A percentile compares a stretch with the other conserved stretches of the same genome.
Evolutionary conservation across 2,888 invertebrate genomes (phyloP).

Genomic region (Dendrolimus pini): DNA sequence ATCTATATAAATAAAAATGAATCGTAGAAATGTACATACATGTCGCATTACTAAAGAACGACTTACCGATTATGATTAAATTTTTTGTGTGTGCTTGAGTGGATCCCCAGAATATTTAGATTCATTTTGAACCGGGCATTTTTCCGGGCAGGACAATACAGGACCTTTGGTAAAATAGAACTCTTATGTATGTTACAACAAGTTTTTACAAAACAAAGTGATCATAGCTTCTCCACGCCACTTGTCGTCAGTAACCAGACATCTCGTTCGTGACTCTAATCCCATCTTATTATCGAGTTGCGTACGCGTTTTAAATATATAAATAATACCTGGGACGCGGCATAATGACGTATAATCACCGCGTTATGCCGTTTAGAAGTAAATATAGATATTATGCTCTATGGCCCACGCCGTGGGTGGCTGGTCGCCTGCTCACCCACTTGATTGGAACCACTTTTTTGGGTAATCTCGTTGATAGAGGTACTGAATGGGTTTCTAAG

Average conservation of each 20-base stretch:
- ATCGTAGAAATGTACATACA: no score
- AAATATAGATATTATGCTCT: slow-evolving; percentile 65
- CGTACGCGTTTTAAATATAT: slow-evolving; percentile 68
- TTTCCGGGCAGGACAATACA: no score
- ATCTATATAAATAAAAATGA: no score
- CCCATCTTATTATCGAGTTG: slow-evolving; percentile 67
- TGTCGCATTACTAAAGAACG: no score
- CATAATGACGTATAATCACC: slow-evolving; percentile 70
- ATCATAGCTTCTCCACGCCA: no score
- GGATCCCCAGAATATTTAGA: no score
- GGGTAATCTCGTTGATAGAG: background rate
- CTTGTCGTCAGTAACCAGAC: slow-evolving; percentile 19
- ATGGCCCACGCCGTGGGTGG: slow-evolving; percentile 25
- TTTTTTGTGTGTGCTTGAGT: no score
- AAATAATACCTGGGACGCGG: slow-evolving; percentile 59
- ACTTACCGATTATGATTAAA: no score
- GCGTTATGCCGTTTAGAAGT: slow-evolving; percentile 54
- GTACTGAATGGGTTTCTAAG: background rate
- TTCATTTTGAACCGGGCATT: no score
- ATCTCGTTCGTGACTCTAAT: slow-evolving; percentile 51
- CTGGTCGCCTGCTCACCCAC: slow-evolving; percentile 3
- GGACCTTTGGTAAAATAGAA: no score
- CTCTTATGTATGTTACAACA: no score
- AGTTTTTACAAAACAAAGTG: no score
- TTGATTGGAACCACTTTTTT: slow-evolving; percentile 3